A percentile compares a stretch with the other conserved stretches of the same genome.
Evolutionary conservation across 2,888 invertebrate genomes (phyloP).

Genomic region (Drosophila merina): DNA sequence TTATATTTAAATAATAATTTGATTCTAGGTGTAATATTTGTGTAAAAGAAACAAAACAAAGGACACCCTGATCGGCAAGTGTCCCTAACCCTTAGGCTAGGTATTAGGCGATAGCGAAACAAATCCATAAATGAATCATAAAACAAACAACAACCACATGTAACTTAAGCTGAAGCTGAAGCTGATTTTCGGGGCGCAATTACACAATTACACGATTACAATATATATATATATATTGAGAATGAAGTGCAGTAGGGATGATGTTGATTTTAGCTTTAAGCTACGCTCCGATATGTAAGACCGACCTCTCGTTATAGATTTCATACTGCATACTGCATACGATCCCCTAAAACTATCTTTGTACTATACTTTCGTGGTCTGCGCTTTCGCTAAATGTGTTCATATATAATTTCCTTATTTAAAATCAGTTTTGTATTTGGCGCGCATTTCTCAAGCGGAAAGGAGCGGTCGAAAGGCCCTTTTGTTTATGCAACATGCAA

Average conservation of each 20-base stretch:
- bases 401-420: slow-evolving; percentile 39
- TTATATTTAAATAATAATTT: slow-evolving; percentile 22
- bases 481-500: slow-evolving; percentile 30
- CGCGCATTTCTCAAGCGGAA: slow-evolving; percentile 40
- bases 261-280: slow-evolving; percentile 65
- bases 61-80: slow-evolving; percentile 44
- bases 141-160: slow-evolving; percentile 27
- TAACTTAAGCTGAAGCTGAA: slow-evolving; percentile 31
- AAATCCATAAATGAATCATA: slow-evolving; percentile 26
- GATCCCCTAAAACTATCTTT: slow-evolving; percentile 21
- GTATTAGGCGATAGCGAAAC: slow-evolving; percentile 35
- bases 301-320: slow-evolving; percentile 55
- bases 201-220: slow-evolving; percentile 1
- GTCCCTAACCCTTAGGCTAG: slow-evolving; percentile 72
- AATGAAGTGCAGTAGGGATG: slow-evolving; percentile 30
- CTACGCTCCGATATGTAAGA: slow-evolving; percentile 53
- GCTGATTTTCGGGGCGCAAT: slow-evolving; percentile 15
- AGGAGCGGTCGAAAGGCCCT: slow-evolving; percentile 5
- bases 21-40: slow-evolving; percentile 43
- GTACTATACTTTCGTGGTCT: slow-evolving; percentile 36
- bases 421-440: slow-evolving; percentile 4
- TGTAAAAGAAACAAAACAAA: slow-evolving; percentile 53
- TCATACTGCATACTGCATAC: slow-evolving; percentile 12
- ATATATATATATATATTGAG: slow-evolving; percentile 8
- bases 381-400: slow-evolving; percentile 46